Evolutionary conservation across 2,888 invertebrate species (phyloP).

Genomic region (Drosophila peninsularis): DNA sequence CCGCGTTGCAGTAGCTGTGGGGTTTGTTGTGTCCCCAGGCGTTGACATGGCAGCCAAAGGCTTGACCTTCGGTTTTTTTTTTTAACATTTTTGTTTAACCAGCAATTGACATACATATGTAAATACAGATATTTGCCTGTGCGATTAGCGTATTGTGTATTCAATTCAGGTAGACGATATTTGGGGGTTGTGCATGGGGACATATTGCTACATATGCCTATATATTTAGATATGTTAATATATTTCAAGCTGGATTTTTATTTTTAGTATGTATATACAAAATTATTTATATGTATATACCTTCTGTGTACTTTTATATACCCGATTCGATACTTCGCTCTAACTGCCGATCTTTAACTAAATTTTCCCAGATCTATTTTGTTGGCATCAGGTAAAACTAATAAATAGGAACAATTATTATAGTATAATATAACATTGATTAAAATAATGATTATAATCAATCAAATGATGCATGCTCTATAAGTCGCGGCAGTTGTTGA

Average conservation of each 20-base stretch:
- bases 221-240: too few species aligned
- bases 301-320: too few species aligned
- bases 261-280: background rate
- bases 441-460: background rate
- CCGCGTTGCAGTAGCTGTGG: slow-evolving; percentile 7
- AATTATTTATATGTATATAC: too few species aligned
- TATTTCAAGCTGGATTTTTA: background rate
- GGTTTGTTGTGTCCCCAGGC: slow-evolving; percentile 34
- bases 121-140: slow-evolving; percentile 5
- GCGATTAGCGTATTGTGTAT: slow-evolving; percentile 16
- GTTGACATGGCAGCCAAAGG: slow-evolving; percentile 40
- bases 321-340: background rate
- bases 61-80: slow-evolving; percentile 26
- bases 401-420: background rate
- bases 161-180: background rate
- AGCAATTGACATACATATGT: slow-evolving; percentile 14
- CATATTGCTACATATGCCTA: background rate
- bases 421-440: background rate
- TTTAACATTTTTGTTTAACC: slow-evolving; percentile 20
- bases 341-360: too few species aligned
- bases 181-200: background rate
- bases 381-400: background rate
- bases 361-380: background rate
- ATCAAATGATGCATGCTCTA: background rate
- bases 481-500: background rate